phyloP scores from a whole-genome alignment of 1,140 invertebrate species.

The Aphis gossypii region DNA sequence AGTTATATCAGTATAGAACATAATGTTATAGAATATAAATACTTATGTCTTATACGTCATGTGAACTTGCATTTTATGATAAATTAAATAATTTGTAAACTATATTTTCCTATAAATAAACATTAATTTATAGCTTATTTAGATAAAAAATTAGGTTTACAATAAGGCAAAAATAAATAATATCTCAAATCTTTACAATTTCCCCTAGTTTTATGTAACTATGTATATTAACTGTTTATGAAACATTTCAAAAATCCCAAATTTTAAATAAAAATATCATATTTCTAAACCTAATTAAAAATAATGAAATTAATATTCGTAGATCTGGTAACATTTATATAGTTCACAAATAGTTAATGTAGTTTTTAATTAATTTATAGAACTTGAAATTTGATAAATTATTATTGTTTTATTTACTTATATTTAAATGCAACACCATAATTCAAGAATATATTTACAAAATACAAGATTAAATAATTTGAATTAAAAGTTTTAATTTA shows the following conservation, averaged over 20 bases:
- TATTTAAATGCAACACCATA: background rate
- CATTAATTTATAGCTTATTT: background rate
- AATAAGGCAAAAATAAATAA: background rate
- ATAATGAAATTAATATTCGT: background rate
- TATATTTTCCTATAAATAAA: background rate
- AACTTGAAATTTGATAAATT: background rate
- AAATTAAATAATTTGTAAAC: background rate
- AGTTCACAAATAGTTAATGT: background rate
- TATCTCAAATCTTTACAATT: background rate
- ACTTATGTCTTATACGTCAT: too few relatives aligned
- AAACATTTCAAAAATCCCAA: background rate
- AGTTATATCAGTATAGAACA: background rate
- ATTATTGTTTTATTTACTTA: background rate
- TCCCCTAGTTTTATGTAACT: background rate
- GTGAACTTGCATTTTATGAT: background rate
- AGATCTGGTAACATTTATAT: background rate
- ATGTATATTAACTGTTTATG: background rate
- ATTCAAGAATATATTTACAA: background rate
- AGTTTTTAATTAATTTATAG: background rate
- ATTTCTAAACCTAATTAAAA: background rate
- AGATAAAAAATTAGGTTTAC: background rate
- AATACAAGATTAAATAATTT: background rate
- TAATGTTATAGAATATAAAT: background rate
- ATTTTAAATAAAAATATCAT: background rate
- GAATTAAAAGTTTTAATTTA: conserved; percentile 43